Evolutionary conservation across 2,888 invertebrate species (phyloP).

Genomic region (Lasiommata megera): DNA sequence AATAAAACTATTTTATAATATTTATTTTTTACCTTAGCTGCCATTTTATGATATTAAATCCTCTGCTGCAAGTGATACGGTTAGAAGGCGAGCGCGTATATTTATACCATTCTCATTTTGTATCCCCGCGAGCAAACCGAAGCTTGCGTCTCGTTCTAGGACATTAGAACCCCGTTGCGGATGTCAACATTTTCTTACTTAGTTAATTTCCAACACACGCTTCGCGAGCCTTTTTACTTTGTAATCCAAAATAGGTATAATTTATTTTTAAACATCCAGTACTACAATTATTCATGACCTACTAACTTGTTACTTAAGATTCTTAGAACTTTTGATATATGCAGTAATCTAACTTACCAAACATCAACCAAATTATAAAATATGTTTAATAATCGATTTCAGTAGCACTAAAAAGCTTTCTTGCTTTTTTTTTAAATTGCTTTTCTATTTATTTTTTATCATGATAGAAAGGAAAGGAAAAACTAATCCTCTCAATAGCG

Average conservation of each 20-base stretch:
- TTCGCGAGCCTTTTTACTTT: constrained; percentile 3
- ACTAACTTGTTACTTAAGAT: not conserved
- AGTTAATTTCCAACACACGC: not conserved
- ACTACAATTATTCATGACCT: constrained; percentile 3
- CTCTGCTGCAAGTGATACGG: constrained; percentile 71
- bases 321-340: not conserved
- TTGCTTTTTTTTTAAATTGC: no score
- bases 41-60: constrained; percentile 72
- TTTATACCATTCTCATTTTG: constrained; percentile 63
- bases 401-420: no score
- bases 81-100: constrained; percentile 53
- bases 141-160: constrained; percentile 27
- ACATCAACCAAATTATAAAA: not conserved
- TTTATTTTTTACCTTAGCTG: constrained; percentile 66
- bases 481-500: no score
- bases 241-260: constrained; percentile 4
- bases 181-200: constrained; percentile 20
- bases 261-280: not conserved
- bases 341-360: not conserved
- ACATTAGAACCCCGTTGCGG: constrained; percentile 33
- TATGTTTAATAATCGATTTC: not conserved
- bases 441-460: no score
- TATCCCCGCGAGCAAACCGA: constrained; percentile 53
- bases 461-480: no score
- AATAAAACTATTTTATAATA: constrained; percentile 3